Percentiles rank a stretch among this genome's conserved stretches.
phyloP scores from a whole-genome alignment of 2,888 invertebrate species.

The Eristalis intricaria region DNA sequence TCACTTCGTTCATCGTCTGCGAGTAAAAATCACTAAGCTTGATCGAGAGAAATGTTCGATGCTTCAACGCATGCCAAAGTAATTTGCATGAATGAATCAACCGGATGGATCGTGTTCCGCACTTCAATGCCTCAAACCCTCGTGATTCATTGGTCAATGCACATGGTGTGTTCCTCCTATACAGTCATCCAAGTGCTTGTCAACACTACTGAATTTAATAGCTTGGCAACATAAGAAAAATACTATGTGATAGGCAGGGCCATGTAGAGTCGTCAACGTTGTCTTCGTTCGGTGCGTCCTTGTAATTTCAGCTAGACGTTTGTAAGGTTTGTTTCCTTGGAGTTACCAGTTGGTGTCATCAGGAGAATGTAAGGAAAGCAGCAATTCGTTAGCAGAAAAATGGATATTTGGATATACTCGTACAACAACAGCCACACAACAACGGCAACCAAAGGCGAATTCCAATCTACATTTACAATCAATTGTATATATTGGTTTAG shows the following conservation, averaged over 20 bases:
- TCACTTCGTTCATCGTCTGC: neutral
- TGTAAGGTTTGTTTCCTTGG: conserved; percentile 34
- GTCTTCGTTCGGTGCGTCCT: conserved; percentile 26
- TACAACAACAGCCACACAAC: conserved; percentile 44
- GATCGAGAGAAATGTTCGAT: neutral
- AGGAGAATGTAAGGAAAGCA: neutral
- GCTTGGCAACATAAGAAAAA: neutral
- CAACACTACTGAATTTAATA: neutral
- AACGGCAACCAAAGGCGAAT: conserved; percentile 23
- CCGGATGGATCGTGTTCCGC: neutral
- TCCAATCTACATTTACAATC: conserved; percentile 48
- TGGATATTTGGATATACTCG: conserved; percentile 37
- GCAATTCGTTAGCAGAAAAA: conserved; percentile 16
- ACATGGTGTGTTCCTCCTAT: neutral
- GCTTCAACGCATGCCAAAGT: neutral
- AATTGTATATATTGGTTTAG: conserved; percentile 68
- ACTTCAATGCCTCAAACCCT: neutral
- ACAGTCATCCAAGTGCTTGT: neutral
- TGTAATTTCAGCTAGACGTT: conserved; percentile 63
- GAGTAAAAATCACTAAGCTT: neutral
- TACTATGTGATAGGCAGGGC: neutral
- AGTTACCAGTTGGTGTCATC: conserved; percentile 19
- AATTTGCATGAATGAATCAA: neutral
- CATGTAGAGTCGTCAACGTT: neutral
- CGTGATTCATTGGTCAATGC: neutral